Conservation (phyloP, 2,888 invertebrate species). For the Hecatera dysodea region DNA sequence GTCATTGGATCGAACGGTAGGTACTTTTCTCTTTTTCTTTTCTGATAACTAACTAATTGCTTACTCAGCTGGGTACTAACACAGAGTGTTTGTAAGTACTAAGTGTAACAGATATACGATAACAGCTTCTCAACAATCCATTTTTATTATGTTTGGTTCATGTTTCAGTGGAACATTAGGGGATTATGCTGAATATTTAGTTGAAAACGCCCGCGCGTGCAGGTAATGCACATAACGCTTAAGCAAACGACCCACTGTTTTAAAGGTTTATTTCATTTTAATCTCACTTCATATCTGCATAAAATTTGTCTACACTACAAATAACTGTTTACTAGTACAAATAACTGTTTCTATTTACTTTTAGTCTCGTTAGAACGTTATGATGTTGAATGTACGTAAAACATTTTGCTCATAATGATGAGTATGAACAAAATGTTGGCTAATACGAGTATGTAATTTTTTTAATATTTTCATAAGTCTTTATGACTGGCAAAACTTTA, state of each 20-base stretch:
- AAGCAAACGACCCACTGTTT: conserved; percentile 80
- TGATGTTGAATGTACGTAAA: not conserved
- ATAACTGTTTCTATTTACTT: conserved; percentile 20
- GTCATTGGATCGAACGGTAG: conserved; percentile 6
- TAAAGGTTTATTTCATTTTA: conserved; percentile 74
- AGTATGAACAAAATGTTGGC: not conserved
- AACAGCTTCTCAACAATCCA: conserved; percentile 27
- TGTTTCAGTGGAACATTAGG: conserved; percentile 56
- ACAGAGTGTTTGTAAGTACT: conserved; percentile 15
- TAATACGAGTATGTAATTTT: not conserved
- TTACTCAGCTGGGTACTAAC: conserved; percentile 14
- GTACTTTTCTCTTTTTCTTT: conserved; percentile 7
- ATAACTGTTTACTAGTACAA: not conserved
- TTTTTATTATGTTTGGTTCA: conserved; percentile 55
- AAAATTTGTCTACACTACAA: conserved; percentile 31
- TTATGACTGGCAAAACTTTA: too few species aligned
- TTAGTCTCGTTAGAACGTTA: not conserved
- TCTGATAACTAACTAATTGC: conserved; percentile 26
- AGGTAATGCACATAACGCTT: conserved; percentile 83
- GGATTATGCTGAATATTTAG: conserved; percentile 63
- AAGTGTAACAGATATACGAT: conserved; percentile 3
- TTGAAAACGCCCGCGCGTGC: conserved; percentile 71
- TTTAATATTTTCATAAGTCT: not conserved
- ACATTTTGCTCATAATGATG: not conserved
- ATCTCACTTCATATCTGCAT: conserved; percentile 56